Conservation (phyloP, 2,113 vertebrate species). For the Trogon melanurus region DNA sequence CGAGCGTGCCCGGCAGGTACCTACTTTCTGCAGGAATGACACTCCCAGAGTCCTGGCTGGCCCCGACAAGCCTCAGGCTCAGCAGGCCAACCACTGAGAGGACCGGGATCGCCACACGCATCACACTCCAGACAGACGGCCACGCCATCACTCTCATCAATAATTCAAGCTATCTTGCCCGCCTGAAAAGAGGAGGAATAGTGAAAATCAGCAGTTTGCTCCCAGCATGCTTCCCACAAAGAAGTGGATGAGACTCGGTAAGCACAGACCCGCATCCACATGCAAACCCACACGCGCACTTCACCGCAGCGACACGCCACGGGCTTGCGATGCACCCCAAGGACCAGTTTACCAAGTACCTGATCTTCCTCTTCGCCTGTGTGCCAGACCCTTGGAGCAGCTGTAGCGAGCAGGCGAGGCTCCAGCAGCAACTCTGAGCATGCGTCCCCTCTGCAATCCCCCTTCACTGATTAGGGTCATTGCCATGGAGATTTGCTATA, state of each 20-base stretch:
- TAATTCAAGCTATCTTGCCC: not conserved
- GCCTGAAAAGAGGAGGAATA: not conserved
- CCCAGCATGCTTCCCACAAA: not conserved
- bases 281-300: not conserved
- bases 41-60: slow-evolving; percentile 82
- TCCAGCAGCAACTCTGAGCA: slow-evolving; percentile 60
- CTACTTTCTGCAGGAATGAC: slow-evolving; percentile 92
- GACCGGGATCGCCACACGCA: slow-evolving; percentile 54
- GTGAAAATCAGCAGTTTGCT: not conserved
- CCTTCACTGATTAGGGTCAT: slow-evolving; percentile 51
- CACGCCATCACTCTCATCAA: slow-evolving; percentile 7
- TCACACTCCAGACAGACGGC: not conserved
- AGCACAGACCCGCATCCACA: not conserved
- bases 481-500: slow-evolving; percentile 68
- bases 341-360: slow-evolving; percentile 26
- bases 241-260: rapidly evolving
- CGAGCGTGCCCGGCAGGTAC: slow-evolving; percentile 35
- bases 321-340: not conserved
- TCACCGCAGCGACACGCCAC: rapidly evolving
- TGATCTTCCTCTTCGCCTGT: not conserved
- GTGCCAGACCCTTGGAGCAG: slow-evolving; percentile 24
- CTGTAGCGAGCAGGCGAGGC: not conserved
- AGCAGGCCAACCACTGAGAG: slow-evolving; percentile 75
- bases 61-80: slow-evolving; percentile 62
- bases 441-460: slow-evolving; percentile 44